Conservation (phyloP, 2,888 invertebrate species). For the Tenodera sinensis region DNA sequence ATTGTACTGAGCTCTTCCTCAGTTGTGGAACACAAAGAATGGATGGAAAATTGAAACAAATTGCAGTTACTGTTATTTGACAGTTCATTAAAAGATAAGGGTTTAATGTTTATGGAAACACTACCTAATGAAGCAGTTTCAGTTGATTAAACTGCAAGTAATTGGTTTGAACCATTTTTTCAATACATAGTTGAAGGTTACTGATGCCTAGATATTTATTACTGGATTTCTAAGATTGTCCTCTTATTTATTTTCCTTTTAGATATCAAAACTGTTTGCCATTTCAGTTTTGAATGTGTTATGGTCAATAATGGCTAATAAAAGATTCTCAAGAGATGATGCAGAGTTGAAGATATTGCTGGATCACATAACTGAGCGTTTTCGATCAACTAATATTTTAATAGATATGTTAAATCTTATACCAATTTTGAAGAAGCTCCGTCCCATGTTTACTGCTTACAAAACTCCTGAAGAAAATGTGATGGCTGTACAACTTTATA, state of each 20-base stretch:
- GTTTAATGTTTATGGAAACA: too few species aligned
- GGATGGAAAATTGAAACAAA: too few species aligned
- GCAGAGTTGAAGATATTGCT: conserved; percentile 27
- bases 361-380: not conserved
- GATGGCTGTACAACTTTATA: not conserved
- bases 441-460: not conserved
- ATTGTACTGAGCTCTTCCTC: too few species aligned
- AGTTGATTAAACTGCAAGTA: too few species aligned
- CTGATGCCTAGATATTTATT: too few species aligned
- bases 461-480: not conserved
- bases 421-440: not conserved
- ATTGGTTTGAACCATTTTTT: too few species aligned
- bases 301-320: conserved; percentile 34
- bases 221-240: too few species aligned
- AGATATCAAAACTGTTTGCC: conserved; percentile 29
- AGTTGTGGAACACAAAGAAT: too few species aligned
- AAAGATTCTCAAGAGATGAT: conserved; percentile 28
- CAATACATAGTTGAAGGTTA: too few species aligned
- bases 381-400: not conserved
- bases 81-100: too few species aligned
- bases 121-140: too few species aligned
- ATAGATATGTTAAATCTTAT: not conserved
- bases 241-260: not conserved
- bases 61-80: too few species aligned
- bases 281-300: conserved; percentile 34